Evolutionary conservation across 2,797 vertebrate genomes (phyloP).

Genomic region (Lycodopsis pacificus): DNA sequence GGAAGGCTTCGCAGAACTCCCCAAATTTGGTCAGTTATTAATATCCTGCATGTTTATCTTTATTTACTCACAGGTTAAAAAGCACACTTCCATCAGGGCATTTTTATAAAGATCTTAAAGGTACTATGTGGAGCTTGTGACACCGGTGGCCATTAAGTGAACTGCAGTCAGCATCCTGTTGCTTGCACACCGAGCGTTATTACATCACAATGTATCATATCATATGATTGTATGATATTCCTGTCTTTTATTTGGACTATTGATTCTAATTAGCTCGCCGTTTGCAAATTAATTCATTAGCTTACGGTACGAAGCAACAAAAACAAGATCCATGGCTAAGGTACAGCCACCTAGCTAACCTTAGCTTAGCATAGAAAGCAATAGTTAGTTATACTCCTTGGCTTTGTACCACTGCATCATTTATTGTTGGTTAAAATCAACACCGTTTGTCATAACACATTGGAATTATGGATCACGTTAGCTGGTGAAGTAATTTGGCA

Average conservation of each 20-base stretch:
- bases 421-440: background rate
- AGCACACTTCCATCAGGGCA: too few species aligned
- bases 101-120: background rate
- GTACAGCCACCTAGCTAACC: background rate
- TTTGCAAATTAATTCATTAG: background rate
- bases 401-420: background rate
- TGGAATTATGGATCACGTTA: background rate
- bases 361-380: background rate
- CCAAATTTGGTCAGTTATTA: slow-evolving; percentile 74
- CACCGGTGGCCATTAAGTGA: background rate
- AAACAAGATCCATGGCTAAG: background rate
- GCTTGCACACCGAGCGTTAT: background rate
- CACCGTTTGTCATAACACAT: background rate
- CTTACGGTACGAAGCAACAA: background rate
- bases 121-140: background rate
- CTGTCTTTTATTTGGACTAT: background rate
- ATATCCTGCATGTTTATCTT: background rate
- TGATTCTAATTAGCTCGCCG: background rate
- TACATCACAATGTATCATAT: background rate
- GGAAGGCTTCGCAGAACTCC: slow-evolving; percentile 79
- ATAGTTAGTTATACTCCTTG: background rate
- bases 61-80: background rate
- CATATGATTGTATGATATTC: background rate
- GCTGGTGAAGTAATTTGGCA: background rate
- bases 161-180: background rate